A percentile compares a stretch with the other conserved stretches of the same genome.
phyloP scores from a whole-genome alignment of 2,888 invertebrate species.

The Psylliodes chrysocephalus region DNA sequence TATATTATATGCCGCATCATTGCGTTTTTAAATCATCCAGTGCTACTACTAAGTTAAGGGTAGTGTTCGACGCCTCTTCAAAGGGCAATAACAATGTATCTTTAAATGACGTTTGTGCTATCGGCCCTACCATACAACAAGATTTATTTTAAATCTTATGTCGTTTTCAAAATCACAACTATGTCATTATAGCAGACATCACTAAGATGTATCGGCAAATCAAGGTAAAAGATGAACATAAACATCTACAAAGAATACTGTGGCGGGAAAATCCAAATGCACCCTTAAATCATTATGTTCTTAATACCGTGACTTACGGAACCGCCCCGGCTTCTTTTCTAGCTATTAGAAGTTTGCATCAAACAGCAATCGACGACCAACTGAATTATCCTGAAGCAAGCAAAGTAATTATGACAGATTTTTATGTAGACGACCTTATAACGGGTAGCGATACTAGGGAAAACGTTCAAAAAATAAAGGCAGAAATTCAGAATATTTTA shows the following conservation, averaged over 20 bases:
- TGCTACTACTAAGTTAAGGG: conserved; percentile 32
- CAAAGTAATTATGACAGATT: conserved; percentile 20
- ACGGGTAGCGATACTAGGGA: conserved; percentile 10
- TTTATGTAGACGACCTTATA: conserved; percentile 31
- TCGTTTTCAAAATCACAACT: conserved; percentile 38
- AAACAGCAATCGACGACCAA: conserved; percentile 9
- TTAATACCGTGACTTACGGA: conserved; percentile 40
- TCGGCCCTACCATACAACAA: conserved; percentile 19
- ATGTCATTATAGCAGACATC: conserved; percentile 46
- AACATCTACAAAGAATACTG: conserved; percentile 39
- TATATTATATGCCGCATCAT: conserved; percentile 33
- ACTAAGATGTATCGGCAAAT: conserved; percentile 47
- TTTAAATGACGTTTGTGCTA: conserved; percentile 32
- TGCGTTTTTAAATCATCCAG: conserved; percentile 23
- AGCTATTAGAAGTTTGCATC: conserved; percentile 21
- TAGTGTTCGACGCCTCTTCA: conserved; percentile 35
- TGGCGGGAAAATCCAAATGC: conserved; percentile 35
- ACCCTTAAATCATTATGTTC: conserved; percentile 26
- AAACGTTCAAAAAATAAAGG: neutral
- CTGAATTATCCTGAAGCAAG: neutral
- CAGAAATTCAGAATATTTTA: neutral
- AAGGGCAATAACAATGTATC: conserved; percentile 24
- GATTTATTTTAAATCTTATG: conserved; percentile 42
- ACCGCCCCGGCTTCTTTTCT: conserved; percentile 33
- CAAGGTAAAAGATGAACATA: too few relatives aligned